Conservation (phyloP, 2,113 vertebrate species). For the Tapirus terrestris region DNA sequence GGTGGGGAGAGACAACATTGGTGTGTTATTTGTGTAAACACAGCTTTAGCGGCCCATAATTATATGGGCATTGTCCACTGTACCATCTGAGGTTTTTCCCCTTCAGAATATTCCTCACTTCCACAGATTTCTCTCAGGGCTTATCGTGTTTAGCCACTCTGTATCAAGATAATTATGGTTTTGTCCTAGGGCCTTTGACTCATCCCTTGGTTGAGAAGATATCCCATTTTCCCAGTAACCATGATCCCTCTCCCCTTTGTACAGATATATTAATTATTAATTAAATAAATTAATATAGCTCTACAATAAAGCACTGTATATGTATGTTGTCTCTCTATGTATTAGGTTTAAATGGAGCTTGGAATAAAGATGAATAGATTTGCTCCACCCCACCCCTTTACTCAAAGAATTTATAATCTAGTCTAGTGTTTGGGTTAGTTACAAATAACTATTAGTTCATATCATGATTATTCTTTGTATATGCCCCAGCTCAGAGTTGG, state of each 20-base stretch:
- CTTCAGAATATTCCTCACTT: neutral
- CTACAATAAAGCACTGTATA: neutral
- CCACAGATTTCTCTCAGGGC: neutral
- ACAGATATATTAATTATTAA: neutral
- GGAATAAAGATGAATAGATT: neutral
- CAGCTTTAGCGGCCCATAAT: neutral
- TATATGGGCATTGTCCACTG: neutral
- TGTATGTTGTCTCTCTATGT: neutral
- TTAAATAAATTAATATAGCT: neutral
- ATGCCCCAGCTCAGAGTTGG: neutral
- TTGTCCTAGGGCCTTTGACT: neutral
- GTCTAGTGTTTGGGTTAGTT: neutral
- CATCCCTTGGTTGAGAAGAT: neutral
- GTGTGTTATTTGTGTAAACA: conserved; percentile 20
- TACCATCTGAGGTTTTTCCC: neutral
- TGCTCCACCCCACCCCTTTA: neutral
- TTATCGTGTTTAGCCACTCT: neutral
- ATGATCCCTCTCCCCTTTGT: neutral
- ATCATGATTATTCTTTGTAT: neutral
- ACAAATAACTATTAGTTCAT: conserved; percentile 33
- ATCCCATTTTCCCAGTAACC: neutral
- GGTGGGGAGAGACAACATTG: neutral
- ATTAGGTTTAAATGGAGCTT: neutral
- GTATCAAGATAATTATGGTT: neutral
- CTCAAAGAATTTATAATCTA: conserved; percentile 9